These are phyloP conservation scores for Xerus inauris DNA, from an alignment of 2,113 vertebrate genomes.

Conservation along the genomic window DNA sequence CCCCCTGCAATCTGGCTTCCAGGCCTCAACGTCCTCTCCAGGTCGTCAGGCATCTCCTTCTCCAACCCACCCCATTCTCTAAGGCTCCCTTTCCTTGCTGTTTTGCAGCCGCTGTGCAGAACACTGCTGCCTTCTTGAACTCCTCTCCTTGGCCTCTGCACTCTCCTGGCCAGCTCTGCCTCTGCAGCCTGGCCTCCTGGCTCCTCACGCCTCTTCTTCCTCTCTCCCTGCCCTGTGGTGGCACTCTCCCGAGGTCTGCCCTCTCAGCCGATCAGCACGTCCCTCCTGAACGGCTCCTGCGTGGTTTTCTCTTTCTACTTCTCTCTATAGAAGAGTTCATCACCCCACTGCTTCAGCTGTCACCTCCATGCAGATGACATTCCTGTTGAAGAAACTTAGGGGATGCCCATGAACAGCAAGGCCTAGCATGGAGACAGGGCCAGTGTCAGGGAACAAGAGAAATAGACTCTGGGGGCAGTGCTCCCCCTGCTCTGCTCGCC, in stretches of 20 bases:
- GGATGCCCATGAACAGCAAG: not conserved
- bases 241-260: not conserved
- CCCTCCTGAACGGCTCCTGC: constrained; percentile 4
- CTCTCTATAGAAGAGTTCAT: constrained; percentile 13
- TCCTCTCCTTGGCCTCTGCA: constrained; percentile 59
- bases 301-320: constrained; percentile 24
- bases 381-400: constrained; percentile 31
- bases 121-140: constrained; percentile 55
- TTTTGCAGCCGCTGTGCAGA: constrained; percentile 55
- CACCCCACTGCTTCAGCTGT: constrained; percentile 13
- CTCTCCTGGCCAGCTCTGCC: constrained; percentile 62
- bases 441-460: not conserved
- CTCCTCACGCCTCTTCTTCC: constrained; percentile 38
- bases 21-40: constrained; percentile 44
- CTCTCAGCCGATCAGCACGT: not conserved
- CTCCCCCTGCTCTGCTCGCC: not conserved
- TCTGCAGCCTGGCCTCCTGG: constrained; percentile 54
- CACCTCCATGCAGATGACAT: constrained; percentile 29
- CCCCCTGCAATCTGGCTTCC: constrained; percentile 73
- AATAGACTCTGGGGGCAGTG: not conserved
- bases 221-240: constrained; percentile 23
- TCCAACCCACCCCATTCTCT: not conserved
- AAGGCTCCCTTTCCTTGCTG: constrained; percentile 28
- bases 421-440: not conserved
- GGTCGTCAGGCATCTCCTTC: constrained; percentile 43